Conservation (phyloP, 2,113 vertebrate species). For the Mesocricetus auratus region DNA sequence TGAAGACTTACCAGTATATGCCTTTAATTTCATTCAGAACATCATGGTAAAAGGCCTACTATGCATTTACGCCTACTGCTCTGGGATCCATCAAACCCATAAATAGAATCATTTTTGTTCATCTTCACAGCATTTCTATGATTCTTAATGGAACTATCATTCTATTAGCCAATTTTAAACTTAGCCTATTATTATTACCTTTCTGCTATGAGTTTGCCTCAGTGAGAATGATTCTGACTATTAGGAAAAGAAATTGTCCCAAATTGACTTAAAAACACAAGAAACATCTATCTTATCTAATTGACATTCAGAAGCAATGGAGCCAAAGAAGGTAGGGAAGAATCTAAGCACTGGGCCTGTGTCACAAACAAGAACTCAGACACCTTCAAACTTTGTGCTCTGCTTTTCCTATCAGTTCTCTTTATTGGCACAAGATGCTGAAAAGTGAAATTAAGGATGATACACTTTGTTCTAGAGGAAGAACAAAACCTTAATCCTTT, state of each 20-base stretch:
- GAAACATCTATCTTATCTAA: background rate
- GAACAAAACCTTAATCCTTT: background rate
- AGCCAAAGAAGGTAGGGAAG: background rate
- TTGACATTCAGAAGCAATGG: background rate
- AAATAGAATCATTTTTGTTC: background rate
- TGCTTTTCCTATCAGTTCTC: background rate
- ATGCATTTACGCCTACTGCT: background rate
- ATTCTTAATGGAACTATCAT: background rate
- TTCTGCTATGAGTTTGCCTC: background rate
- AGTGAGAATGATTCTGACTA: background rate
- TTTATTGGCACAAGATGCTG: background rate
- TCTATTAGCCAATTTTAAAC: background rate
- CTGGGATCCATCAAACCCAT: background rate
- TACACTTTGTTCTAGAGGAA: background rate
- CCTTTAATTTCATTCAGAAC: background rate
- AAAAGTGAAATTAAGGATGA: background rate
- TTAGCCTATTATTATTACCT: background rate
- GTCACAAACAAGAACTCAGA: background rate
- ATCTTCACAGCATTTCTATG: background rate
- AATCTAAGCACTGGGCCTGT: background rate
- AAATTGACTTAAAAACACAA: background rate
- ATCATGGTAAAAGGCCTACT: background rate
- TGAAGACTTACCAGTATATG: background rate
- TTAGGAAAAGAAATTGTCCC: background rate
- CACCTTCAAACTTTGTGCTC: background rate